Percentiles rank a stretch among this genome's conserved stretches.
These are phyloP conservation scores for Athrips mouffetella DNA, from an alignment of 2,888 invertebrate species.

Conservation along the genomic window DNA sequence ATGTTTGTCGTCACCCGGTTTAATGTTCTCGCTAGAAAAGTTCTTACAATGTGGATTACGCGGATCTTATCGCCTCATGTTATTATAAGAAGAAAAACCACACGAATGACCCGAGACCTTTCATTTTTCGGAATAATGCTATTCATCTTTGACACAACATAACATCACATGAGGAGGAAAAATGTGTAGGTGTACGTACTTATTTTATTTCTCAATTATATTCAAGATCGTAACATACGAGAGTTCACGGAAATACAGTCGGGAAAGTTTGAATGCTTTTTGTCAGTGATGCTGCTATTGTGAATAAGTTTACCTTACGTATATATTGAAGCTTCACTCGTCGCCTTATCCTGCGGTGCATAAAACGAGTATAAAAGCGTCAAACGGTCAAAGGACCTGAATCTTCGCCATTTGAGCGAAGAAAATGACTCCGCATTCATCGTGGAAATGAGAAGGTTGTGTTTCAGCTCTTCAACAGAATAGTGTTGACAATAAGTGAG, in stretches of 20 bases:
- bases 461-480: constrained; percentile 22
- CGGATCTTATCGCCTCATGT: constrained; percentile 3
- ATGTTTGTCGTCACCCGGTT: constrained; percentile 15
- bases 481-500: constrained; percentile 9
- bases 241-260: no score
- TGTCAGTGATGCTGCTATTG: no score
- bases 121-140: neutral
- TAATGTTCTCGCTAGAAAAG: constrained; percentile 12
- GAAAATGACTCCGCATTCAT: constrained; percentile 63
- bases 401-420: constrained; percentile 50
- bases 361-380: constrained; percentile 39
- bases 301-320: no score
- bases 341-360: neutral
- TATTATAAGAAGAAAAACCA: constrained; percentile 17
- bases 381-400: constrained; percentile 61
- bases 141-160: neutral
- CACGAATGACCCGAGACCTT: neutral
- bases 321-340: neutral
- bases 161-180: neutral
- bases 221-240: no score
- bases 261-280: no score
- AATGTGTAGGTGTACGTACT: no score
- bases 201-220: no score
- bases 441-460: constrained; percentile 58
- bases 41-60: constrained; percentile 15